These are phyloP conservation scores for Ariolimax columbianus DNA, from an alignment of 2,888 invertebrate genomes.

Conservation along the genomic window DNA sequence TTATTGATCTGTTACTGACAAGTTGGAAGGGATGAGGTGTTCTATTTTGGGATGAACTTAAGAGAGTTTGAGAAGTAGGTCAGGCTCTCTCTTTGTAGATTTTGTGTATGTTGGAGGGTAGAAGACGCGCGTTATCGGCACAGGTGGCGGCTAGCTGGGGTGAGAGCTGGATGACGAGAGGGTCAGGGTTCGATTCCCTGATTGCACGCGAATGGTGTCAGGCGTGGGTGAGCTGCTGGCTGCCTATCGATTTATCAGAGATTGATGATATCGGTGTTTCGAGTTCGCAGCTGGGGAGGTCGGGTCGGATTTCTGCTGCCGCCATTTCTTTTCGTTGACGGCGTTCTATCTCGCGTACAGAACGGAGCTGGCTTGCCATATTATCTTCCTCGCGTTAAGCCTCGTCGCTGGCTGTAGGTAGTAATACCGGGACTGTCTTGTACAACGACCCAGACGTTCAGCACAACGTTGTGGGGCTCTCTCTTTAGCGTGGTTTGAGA, in stretches of 20 bases:
- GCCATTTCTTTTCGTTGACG: conserved; percentile 31
- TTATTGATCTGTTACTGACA: no score
- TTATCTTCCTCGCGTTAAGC: conserved; percentile 4
- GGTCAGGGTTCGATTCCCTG: conserved; percentile 39
- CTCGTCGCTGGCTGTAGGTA: background rate
- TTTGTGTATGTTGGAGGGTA: background rate
- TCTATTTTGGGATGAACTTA: conserved; percentile 14
- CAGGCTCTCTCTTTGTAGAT: conserved; percentile 37
- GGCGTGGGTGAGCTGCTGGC: conserved; percentile 18
- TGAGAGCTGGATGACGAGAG: background rate
- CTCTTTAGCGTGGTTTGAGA: no score
- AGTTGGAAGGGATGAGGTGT: no score
- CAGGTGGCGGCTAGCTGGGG: background rate
- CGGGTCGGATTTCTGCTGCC: conserved; percentile 34
- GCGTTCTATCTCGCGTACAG: conserved; percentile 1
- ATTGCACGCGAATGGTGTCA: background rate
- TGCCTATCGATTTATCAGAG: conserved; percentile 31
- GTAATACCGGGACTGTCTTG: background rate
- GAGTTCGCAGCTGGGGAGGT: conserved; percentile 45
- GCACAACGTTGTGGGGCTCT: no score
- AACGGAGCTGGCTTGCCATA: conserved; percentile 11
- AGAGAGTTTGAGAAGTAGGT: conserved; percentile 28
- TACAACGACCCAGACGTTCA: background rate
- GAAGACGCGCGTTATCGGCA: background rate
- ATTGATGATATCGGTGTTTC: conserved; percentile 51